A percentile compares a stretch with the other conserved stretches of the same genome.
Evolutionary conservation across 2,113 vertebrate genomes (phyloP).

Genomic region (Uropsilus gracilis): DNA sequence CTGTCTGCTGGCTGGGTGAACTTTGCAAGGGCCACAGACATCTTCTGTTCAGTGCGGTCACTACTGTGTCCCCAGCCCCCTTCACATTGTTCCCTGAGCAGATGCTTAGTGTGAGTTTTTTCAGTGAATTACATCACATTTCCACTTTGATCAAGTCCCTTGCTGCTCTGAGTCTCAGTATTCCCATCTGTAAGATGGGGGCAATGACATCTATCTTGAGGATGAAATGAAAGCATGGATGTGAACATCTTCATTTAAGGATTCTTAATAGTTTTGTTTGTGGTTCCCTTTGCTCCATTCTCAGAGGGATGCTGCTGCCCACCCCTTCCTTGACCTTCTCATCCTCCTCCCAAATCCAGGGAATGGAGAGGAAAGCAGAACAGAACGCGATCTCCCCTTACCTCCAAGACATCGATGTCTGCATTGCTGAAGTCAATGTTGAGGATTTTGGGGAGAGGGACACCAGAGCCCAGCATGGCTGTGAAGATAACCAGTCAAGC

Average conservation of each 20-base stretch:
- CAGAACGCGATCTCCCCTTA: constrained; percentile 54
- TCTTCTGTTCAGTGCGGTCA: background rate
- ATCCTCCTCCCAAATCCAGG: background rate
- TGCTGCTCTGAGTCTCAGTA: background rate
- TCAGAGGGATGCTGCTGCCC: background rate
- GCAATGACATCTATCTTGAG: background rate
- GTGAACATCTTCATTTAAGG: background rate
- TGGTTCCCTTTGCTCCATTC: too few relatives aligned
- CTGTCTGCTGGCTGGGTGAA: background rate
- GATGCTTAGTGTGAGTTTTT: background rate
- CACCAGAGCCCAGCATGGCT: constrained; percentile 75
- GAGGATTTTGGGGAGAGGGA: constrained; percentile 82
- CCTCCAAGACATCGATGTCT: constrained; percentile 73
- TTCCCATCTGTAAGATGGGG: background rate
- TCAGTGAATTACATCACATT: background rate
- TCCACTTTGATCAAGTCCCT: background rate
- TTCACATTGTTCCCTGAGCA: background rate
- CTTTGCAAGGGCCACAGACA: background rate
- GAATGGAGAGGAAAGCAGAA: background rate
- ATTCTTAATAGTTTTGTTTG: background rate
- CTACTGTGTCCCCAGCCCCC: background rate
- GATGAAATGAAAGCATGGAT: background rate
- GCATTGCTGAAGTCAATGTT: constrained; percentile 79
- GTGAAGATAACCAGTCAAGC: background rate
- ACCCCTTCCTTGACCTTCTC: background rate